phyloP scores from a whole-genome alignment of 2,113 vertebrate genomes.

The Oncorhynchus gorbuscha region DNA sequence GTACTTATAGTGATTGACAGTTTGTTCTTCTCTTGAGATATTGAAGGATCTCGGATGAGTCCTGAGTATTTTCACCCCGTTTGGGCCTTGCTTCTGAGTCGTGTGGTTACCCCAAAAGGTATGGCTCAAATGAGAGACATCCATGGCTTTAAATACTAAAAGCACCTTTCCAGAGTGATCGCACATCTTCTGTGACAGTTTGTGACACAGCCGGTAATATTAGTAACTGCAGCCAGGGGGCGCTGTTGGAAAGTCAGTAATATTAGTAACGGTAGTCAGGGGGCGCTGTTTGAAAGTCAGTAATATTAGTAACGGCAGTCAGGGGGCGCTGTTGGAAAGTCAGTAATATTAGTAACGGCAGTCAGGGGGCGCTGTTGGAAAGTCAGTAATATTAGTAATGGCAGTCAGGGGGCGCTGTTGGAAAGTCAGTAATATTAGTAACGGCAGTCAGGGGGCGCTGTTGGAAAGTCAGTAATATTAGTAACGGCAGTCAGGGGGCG shows the following conservation, averaged over 20 bases:
- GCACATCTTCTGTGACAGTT: background rate
- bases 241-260: constrained; percentile 2
- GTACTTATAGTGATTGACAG: constrained; percentile 48
- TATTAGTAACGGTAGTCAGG: background rate
- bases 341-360: too few relatives aligned
- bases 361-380: too few relatives aligned
- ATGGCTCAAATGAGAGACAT: constrained; percentile 25
- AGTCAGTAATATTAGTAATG: too few relatives aligned
- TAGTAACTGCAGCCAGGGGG: constrained; percentile 50
- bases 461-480: background rate
- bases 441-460: background rate
- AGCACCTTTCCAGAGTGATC: constrained; percentile 56
- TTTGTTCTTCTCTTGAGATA: constrained; percentile 12
- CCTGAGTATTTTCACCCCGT: background rate
- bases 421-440: constrained; percentile 10
- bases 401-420: constrained; percentile 30
- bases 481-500: too few relatives aligned
- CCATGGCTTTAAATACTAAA: constrained; percentile 46
- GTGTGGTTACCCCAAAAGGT: constrained; percentile 33
- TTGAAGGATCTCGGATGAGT: constrained; percentile 23
- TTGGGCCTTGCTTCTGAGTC: constrained; percentile 5
- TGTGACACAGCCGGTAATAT: constrained; percentile 59
- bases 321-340: too few relatives aligned
- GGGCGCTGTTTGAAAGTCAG: background rate
- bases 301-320: background rate